Percentiles rank a stretch among this genome's conserved stretches.
Conservation (phyloP, 35 echinoderm and acorn worm genomes). For the Anneissia japonica region DNA sequence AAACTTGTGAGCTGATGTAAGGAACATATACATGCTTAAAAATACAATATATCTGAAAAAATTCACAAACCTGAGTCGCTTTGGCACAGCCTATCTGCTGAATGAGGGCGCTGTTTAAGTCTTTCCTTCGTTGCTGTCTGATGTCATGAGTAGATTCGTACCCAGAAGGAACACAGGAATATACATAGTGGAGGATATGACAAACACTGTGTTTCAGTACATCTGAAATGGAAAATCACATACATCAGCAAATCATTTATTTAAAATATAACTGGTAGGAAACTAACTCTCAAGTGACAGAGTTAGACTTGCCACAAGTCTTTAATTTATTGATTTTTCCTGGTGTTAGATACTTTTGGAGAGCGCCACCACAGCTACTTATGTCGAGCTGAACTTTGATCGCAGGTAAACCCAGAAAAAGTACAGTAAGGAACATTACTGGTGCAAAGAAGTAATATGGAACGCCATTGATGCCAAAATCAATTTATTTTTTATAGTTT, state of each 20-base stretch:
- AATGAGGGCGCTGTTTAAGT: constrained; percentile 37
- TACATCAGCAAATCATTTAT: not conserved
- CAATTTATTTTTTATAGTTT: no score
- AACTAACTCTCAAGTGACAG: not conserved
- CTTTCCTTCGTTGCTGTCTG: constrained; percentile 21
- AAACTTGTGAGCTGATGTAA: not conserved
- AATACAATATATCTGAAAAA: not conserved
- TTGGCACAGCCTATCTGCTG: constrained; percentile 18
- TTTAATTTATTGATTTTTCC: no score
- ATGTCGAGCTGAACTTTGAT: not conserved
- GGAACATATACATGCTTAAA: not conserved
- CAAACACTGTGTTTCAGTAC: constrained; percentile 24
- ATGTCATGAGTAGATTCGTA: constrained; percentile 22
- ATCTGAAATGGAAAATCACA: constrained; percentile 22
- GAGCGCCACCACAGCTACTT: no score
- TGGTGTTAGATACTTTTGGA: no score
- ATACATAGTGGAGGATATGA: constrained; percentile 38
- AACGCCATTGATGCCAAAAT: no score
- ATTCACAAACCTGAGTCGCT: constrained; percentile 16
- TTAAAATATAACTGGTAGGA: not conserved
- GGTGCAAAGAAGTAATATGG: no score
- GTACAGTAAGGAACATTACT: not conserved
- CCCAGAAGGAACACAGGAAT: constrained; percentile 18
- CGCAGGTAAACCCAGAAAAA: not conserved
- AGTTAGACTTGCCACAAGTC: not conserved